Base-by-base conservation (phyloP, 2,113 vertebrate species). In the Thoracochromis brauschi region DNA sequence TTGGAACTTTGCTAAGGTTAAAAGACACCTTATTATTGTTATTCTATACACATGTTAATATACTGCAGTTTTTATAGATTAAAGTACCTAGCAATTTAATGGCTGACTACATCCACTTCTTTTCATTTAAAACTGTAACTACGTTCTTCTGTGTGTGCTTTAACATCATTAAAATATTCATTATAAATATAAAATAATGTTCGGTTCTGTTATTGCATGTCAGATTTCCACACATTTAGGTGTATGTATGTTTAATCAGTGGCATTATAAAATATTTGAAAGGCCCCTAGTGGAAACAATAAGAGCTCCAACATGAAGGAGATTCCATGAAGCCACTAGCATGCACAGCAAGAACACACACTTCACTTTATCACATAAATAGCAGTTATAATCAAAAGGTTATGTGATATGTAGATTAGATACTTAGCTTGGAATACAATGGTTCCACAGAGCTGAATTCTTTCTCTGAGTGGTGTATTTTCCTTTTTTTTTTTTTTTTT, bases 351-450 rank as follows among this genome's bases (percentile, higher is more conserved):
- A 75, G 85, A 49, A 83, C 84, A 82, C 90, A 82, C 85, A 80
- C 82, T 87, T 60, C 85, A 87, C 79, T 83, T 80, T 10, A 83
- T 87, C 83, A 35, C 71, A 83, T 87, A 83, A 91, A 85, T 85
- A 89, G 87, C 83, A 83, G 83, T 65, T 55, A 49, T 81, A 87
- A 91, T 89, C 71, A 91, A 47, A 87, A 87, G 87, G 85, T 87
- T 68, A 84, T 45, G 81, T 80, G 87, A 84, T 9, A 31, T 26
- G 71, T 33, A 21, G 85, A 78, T 49, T 85, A 87, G 71, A 49
- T 7, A 19, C 80, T 80, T 45, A 33, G 45, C 68, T 35, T 63
- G 71, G 2, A 47, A 55, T 17, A 80, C 58, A 21, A 49, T 49
- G 26, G 6, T 12, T 11, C 8, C 24, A 29, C 40, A 45, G 21